phyloP scores from a whole-genome alignment of 2,113 vertebrate genomes.

The Amphiprion percula region DNA sequence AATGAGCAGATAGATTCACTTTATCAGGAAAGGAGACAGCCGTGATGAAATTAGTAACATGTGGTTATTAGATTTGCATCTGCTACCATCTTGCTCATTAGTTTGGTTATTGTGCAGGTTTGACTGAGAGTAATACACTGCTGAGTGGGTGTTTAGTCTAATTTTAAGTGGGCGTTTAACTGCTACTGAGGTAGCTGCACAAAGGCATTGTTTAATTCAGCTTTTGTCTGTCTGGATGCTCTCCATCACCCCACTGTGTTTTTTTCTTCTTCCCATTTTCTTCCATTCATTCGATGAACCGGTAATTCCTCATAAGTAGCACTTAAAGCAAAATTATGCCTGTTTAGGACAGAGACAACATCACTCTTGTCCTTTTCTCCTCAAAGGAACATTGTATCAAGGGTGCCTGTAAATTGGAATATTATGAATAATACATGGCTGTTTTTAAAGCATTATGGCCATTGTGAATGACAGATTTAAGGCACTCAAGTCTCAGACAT shows the following conservation, averaged over 20 bases:
- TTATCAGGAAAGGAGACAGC: constrained; percentile 33
- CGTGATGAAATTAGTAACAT: constrained; percentile 59
- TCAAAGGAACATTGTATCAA: constrained; percentile 27
- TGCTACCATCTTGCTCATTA: constrained; percentile 53
- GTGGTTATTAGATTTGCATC: constrained; percentile 66
- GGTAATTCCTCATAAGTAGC: constrained; percentile 57
- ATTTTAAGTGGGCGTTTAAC: constrained; percentile 19
- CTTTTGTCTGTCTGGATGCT: constrained; percentile 28
- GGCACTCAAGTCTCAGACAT: constrained; percentile 27
- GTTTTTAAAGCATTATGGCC: constrained; percentile 55
- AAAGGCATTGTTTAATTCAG: constrained; percentile 40
- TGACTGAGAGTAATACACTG: constrained; percentile 28
- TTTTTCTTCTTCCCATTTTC: constrained; percentile 12
- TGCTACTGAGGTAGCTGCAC: constrained; percentile 15
- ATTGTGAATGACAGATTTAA: constrained; percentile 66
- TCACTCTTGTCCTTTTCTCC: constrained; percentile 16
- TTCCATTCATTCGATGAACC: constrained; percentile 8
- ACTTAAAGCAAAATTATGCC: constrained; percentile 39
- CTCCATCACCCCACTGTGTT: constrained; percentile 9
- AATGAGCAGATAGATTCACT: constrained; percentile 63
- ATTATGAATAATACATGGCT: constrained; percentile 62
- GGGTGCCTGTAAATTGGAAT: constrained; percentile 44
- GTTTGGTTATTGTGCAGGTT: constrained; percentile 42
- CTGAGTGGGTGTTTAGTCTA: constrained; percentile 10
- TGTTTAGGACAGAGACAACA: constrained; percentile 35